Evolutionary conservation across 1,140 invertebrate genomes (phyloP), one percentile per base, ranked within the genome.

Genomic region (Chironomus tepperi): DNA sequence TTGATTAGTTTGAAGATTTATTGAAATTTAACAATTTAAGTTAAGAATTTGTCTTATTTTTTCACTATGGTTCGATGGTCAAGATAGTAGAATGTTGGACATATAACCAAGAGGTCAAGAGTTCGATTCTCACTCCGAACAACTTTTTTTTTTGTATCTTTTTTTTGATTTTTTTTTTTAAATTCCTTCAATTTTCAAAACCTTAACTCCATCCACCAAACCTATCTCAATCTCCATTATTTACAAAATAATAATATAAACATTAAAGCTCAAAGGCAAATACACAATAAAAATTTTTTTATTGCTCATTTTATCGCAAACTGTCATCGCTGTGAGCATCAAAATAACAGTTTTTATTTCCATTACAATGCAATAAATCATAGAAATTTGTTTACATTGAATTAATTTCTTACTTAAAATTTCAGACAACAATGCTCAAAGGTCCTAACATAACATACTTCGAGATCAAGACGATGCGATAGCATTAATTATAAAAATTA

Each of bases 401-500:
- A 57, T 57, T 57, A 57, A 57, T 57, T 57, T 12, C n/a, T 57
- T 57, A 57, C 47, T 12, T 57, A 57, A n/a, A n/a, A 57, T 57
- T 57, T 57, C 3, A 57, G 12, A 57, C 47, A 57, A 57, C n/a
- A 57, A 57, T 57, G 47, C 10, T 57, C n/a, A 57, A 57, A 57
- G 47, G 24, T 57, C 15, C 43, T 47, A 15, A 34, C 24, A 34
- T 34, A 34, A 34, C 24, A n/a, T n/a, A n/a, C 5, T 34, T 34
- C 5, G 15, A 57, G 47, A 57, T 57, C 47, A 15, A 57, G 47
- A 57, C 47, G n/a, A 57, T 57, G 47, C 5, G 47, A 57, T 57
- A 57, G 47, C 47, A 57, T 57, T 57, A 57, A 57, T 57, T 57
- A 57, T 57, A 57, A 57, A 57, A 57, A 57, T 57, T 57, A 57